Evolutionary conservation across 53 echinoderm and acorn worm species (phyloP).

Genomic region (Luidia sarsii): DNA sequence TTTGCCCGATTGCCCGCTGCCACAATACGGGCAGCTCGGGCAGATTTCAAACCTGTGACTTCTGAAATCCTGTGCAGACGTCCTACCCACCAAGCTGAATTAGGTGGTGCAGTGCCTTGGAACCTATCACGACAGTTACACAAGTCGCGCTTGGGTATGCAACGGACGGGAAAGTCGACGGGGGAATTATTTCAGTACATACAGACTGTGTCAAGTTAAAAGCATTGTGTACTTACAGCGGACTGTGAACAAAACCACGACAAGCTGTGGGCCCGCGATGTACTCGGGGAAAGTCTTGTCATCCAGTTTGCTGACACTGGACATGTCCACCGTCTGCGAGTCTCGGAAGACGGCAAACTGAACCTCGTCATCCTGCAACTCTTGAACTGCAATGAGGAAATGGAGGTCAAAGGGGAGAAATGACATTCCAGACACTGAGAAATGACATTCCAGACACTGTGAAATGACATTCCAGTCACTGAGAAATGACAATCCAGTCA

Average conservation of each 20-base stretch:
- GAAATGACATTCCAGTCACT: no score
- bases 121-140: no score
- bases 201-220: no score
- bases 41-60: neutral
- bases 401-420: neutral
- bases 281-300: slow-evolving; percentile 82
- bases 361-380: slow-evolving; percentile 86
- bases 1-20: no score
- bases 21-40: neutral
- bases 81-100: neutral
- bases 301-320: slow-evolving; percentile 57
- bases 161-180: no score
- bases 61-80: neutral
- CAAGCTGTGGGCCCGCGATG: slow-evolving; percentile 43
- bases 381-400: slow-evolving; percentile 55
- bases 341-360: slow-evolving; percentile 55
- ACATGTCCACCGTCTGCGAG: slow-evolving; percentile 48
- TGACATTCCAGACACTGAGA: neutral
- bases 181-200: no score
- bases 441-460: no score
- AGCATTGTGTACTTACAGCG: slow-evolving; percentile 91
- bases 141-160: no score
- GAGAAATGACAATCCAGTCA: no score
- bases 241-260: slow-evolving; percentile 74
- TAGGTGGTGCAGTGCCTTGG: no score